These are phyloP conservation scores for Acrobasis consociella DNA, from an alignment of 2,888 invertebrate genomes.

Conservation along the genomic window DNA sequence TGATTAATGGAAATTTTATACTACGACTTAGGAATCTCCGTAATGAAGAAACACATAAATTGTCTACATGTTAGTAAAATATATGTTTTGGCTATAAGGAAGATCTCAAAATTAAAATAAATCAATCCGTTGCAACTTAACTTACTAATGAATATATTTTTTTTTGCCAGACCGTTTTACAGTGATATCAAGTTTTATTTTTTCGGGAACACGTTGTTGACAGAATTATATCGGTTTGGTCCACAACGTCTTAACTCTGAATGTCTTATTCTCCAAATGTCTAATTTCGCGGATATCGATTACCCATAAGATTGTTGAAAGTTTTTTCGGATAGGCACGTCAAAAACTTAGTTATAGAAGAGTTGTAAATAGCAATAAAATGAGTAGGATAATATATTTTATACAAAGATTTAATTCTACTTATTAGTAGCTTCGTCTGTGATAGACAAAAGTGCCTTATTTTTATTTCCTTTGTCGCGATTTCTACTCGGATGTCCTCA, in stretches of 20 bases:
- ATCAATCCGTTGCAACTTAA: no score
- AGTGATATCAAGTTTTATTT: no score
- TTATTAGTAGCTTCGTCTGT: constrained; percentile 61
- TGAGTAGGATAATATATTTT: constrained; percentile 11
- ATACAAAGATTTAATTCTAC: constrained; percentile 15
- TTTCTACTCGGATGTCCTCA: neutral
- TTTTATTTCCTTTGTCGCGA: constrained; percentile 42
- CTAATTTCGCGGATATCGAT: neutral
- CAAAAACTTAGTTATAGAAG: constrained; percentile 22
- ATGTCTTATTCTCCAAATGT: no score
- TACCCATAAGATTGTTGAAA: neutral
- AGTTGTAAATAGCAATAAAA: constrained; percentile 22
- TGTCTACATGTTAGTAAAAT: no score
- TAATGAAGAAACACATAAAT: no score
- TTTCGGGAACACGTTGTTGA: no score
- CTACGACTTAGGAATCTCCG: no score
- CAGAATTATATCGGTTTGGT: no score
- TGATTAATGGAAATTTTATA: no score
- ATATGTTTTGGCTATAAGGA: no score
- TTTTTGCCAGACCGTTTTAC: neutral
- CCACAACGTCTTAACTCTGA: no score
- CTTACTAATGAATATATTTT: neutral
- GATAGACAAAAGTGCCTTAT: constrained; percentile 76
- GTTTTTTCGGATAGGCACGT: constrained; percentile 9
- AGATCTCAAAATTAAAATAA: no score